A percentile compares a stretch with the other conserved stretches of the same genome.
phyloP scores from a whole-genome alignment of 2,113 vertebrate genomes.

The Capreolus pygargus region DNA sequence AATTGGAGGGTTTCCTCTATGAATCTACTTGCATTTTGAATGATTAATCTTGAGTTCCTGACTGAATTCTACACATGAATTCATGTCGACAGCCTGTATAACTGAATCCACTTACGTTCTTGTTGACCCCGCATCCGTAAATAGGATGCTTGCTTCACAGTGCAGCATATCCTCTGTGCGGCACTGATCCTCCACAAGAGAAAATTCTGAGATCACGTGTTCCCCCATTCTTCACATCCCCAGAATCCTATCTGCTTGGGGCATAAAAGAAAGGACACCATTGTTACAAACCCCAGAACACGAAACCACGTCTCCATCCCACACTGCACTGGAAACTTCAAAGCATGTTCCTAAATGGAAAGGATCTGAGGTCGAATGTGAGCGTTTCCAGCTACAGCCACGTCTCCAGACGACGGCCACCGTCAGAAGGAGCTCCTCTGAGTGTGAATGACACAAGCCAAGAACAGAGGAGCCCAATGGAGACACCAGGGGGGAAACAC shows the following conservation, averaged over 20 bases:
- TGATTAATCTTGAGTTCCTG: neutral
- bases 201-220: neutral
- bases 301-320: neutral
- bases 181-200: neutral
- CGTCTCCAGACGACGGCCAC: neutral
- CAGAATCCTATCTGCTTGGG: neutral
- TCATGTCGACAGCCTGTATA: neutral
- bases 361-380: neutral
- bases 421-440: neutral
- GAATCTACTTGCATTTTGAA: neutral
- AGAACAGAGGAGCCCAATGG: neutral
- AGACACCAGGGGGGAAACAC: neutral
- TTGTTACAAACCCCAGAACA: neutral
- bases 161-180: neutral
- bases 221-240: neutral
- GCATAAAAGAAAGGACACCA: constrained; percentile 33
- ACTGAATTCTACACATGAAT: neutral
- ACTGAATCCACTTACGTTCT: neutral
- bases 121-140: neutral
- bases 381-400: neutral
- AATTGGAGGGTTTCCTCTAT: neutral
- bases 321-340: neutral
- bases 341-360: neutral
- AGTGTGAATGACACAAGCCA: neutral
- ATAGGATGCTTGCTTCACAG: neutral